Evolutionary conservation across 2,797 vertebrate genomes (phyloP), one percentile per base, ranked within the genome.

Genomic region (Rhynchotus rufescens): DNA sequence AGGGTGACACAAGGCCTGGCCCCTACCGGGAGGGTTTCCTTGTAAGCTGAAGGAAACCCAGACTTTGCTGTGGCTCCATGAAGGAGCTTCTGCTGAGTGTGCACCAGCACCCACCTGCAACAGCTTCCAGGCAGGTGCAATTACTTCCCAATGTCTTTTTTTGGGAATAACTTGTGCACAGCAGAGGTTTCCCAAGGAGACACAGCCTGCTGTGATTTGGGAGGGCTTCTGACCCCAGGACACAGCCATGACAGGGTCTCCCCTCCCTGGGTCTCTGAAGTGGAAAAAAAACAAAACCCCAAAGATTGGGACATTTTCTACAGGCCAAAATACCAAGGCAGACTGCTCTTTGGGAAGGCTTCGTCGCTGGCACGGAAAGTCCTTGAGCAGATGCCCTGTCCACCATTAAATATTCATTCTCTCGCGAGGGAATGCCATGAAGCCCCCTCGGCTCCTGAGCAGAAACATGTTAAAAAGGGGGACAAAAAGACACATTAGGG

Each of bases 341-440:
- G 95, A 22, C 92, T 84, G 80, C 71, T 88, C 62, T 90, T 95
- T 86, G 87, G 69, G 90, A 96, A 92, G 1, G 19, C 78, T 11
- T 42, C 91, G 92, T 87, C 92, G 84, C 78, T 91, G 91, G 90
- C 69, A 94, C 94, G 84, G 87, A 77, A 94, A 92, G 32, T 89
- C 91, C 92, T 95, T 97, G 95, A 96, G 92, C 83, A 84, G 90
- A 97, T 78, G 92, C 90, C 90, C 86, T 64, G 28, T 92, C 94
- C 87, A 86, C 90, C 93, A 96, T 97, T 95, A 97, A 97, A 94
- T 95, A 97, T 96, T 96, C 91, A 96, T 93, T 95, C 86, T 81
- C 77, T 94, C 94, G 86, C 88, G 82, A 80, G 94, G 97, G 91
- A 95, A 96, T 89, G 15, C 36, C 9, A 10, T 36, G 92, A 96